phyloP scores from a whole-genome alignment of 35 echinoderm and acorn worm species.

The Lytechinus pictus region DNA sequence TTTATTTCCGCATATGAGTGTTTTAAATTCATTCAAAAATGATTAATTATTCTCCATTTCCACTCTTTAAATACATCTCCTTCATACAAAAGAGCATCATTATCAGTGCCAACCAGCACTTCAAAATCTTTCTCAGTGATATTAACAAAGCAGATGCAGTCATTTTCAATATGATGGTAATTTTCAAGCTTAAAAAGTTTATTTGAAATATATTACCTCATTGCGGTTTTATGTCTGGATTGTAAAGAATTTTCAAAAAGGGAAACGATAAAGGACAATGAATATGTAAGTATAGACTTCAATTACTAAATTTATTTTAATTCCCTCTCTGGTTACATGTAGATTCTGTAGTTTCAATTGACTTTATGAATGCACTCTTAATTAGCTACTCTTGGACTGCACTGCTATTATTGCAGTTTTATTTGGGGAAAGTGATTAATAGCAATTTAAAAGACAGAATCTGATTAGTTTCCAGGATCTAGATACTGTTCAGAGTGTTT shows the following conservation, averaged over 20 bases:
- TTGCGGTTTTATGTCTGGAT: background rate
- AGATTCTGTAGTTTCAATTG: no score
- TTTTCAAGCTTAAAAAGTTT: background rate
- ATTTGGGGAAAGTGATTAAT: no score
- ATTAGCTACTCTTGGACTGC: no score
- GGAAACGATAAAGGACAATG: no score
- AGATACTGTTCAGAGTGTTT: no score
- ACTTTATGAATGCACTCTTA: no score
- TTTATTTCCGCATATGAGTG: background rate
- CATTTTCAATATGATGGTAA: background rate
- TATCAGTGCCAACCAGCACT: background rate
- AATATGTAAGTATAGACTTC: no score
- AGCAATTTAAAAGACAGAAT: no score
- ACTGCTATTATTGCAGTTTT: no score
- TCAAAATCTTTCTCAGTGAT: background rate
- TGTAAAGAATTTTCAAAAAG: background rate
- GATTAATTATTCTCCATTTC: background rate
- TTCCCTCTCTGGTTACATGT: no score
- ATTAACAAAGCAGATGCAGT: background rate
- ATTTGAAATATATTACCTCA: background rate
- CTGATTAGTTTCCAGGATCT: no score
- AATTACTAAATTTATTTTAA: no score
- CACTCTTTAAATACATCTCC: background rate
- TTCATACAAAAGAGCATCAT: background rate
- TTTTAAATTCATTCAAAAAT: background rate